Conservation (phyloP, 2,797 vertebrate genomes). For the Pyrrhura leucotis region DNA sequence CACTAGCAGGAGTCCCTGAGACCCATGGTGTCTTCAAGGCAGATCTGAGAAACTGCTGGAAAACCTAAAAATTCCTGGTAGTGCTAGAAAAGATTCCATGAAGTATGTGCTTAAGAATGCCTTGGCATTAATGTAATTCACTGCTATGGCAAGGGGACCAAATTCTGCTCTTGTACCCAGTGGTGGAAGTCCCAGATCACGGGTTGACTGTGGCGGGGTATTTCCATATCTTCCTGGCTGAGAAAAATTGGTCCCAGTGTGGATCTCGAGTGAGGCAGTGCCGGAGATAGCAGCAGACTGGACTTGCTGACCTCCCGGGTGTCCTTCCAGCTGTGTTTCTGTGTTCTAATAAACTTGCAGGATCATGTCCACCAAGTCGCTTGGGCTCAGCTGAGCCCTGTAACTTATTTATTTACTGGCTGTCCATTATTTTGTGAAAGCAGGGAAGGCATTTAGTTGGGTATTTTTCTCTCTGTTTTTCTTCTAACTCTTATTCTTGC, state of each 20-base stretch:
- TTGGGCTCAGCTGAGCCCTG: background rate
- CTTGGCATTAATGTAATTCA: background rate
- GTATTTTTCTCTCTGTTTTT: slow-evolving; percentile 9
- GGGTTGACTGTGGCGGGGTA: background rate
- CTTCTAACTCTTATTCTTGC: slow-evolving; percentile 15
- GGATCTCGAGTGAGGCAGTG: background rate
- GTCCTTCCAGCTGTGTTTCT: slow-evolving; percentile 37
- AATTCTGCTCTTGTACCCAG: background rate
- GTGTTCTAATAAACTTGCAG: slow-evolving; percentile 46
- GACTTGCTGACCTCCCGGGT: background rate
- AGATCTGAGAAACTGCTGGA: background rate
- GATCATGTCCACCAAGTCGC: slow-evolving; percentile 44
- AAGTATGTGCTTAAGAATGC: background rate
- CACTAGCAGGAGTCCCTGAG: background rate
- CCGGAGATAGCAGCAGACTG: background rate
- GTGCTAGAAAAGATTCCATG: background rate
- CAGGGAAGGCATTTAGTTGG: background rate
- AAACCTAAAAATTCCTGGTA: background rate
- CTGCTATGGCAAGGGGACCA: background rate
- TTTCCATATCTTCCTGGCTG: background rate
- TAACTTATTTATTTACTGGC: slow-evolving; percentile 45
- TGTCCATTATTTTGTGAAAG: slow-evolving; percentile 49
- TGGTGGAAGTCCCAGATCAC: background rate
- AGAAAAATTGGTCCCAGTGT: background rate
- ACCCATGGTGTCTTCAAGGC: background rate